Evolutionary conservation across 2,888 invertebrate genomes (phyloP), one percentile per base, ranked within the genome.

Genomic region (Maniola hyperantus): DNA sequence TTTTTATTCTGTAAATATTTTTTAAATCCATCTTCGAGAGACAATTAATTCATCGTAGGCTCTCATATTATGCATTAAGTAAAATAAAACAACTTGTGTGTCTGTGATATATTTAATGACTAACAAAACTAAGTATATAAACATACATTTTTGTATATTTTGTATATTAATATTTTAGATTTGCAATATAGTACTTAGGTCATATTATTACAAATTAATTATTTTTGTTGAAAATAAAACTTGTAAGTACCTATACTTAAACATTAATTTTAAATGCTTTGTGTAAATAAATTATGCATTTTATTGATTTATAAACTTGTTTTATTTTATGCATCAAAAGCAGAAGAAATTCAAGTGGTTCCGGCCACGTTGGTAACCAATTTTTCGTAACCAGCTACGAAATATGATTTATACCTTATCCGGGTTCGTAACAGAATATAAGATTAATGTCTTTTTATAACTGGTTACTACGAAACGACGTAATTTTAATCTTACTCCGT

Each of bases 241-340:
- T 55, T 55, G 39, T 39, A 34, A 7, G n/a, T n/a, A n/a, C n/a
- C n/a, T n/a, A n/a, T n/a, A n/a, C n/a, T n/a, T n/a, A n/a, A n/a
- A 7, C 18, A 55, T 18, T 55, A 55, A 20, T 18, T 18, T 55
- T 33, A 34, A 59, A 6, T 59, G 48, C 11, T 48, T 59, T 48
- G 33, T 48, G 48, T 59, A 59, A 59, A 59, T 59, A 59, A 33
- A 59, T 59, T 48, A 48, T 59, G 48, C 15, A 46, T 48, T 59
- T 33, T 44, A 58, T n/a, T 58, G 11, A 33, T 48, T 39, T 48
- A 6, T 48, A 10, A 18, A 18, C 26, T 13, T 59, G 33, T 46
- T 59, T 59, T 2, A 48, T 48, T 59, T 46, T 20, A 55, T 20
- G 10, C 8, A 2, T 15, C 46, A 15, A 46, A 46, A n/a, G 6